Base-by-base conservation (phyloP, 2,797 vertebrate species). In the Pipistrellus pipistrellus region DNA sequence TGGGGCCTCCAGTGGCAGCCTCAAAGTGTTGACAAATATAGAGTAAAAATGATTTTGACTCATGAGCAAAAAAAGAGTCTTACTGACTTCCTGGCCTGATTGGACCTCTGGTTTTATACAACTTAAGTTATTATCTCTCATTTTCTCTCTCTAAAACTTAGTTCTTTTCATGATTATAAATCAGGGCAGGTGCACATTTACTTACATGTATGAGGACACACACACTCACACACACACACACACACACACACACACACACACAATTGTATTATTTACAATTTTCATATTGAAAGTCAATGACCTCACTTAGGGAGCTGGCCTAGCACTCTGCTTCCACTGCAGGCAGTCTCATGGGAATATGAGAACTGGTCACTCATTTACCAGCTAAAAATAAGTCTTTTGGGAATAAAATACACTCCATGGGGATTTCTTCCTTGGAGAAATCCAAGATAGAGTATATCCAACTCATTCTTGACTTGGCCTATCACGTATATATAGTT, bases 1-100 rank as follows among this genome's bases (percentile, higher is more conserved):
- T 68, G 44, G 13, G 82, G 18, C 18, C 35, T 62, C 8, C 38
- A 82, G 1, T 46, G 25, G 17, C 27, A 53, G 25, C 14, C 6
- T 41, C 10, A 5, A 35, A 64, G 38, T 75, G 35, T 48, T 80
- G 20, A 51, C n/a, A 23, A 0, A 17, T 83, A 3, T 44, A 13
- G 6, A 48, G 12, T 23, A 35, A 92, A 85, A 64, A 23, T 69
- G 14, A 10, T 71, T 46, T 48, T 59, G 20, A 82, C 8, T 81
- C n/a, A 38, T 71, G 25, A 85, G n/a, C 59, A 46, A 69, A 89
- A 69, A 86, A 82, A 35, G 27, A 93, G 66, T 20, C 21, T 90
- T 32, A 2, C 25, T 68, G n/a, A 85, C 10, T 75, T 96, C 21
- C 9, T 20, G 59, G n/a, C 14, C 27, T 48, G 1, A 44, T 66